phyloP scores from a whole-genome alignment of 2,797 vertebrate genomes.

The Cossypha heuglini region DNA sequence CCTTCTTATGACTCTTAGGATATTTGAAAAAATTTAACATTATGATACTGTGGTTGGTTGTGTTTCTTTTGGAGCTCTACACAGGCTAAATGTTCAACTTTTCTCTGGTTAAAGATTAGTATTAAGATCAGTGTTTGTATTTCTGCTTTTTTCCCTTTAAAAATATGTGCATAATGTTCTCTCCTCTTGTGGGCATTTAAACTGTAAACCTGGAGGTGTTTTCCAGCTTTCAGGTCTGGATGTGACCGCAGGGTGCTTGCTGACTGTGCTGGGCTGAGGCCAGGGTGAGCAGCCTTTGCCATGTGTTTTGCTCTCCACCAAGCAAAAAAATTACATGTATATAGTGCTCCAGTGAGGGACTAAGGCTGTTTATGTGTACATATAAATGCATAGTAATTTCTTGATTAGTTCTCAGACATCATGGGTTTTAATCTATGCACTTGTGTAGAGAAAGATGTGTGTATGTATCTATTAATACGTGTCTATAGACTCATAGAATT shows the following conservation, averaged over 20 bases:
- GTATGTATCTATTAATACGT: fast-evolving
- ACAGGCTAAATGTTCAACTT: neutral
- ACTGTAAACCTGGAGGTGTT: neutral
- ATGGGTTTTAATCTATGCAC: neutral
- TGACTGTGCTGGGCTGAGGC: neutral
- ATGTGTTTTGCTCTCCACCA: neutral
- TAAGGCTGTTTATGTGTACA: neutral
- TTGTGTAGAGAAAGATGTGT: neutral
- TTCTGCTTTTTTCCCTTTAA: neutral
- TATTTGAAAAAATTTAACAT: neutral
- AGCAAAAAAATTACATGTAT: neutral
- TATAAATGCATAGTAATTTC: neutral
- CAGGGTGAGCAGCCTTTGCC: neutral
- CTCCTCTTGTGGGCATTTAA: neutral
- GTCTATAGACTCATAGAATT: fast-evolving
- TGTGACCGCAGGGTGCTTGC: neutral
- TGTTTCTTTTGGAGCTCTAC: neutral
- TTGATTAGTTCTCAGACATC: neutral
- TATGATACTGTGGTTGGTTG: neutral
- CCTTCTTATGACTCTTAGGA: neutral
- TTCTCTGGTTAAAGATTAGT: neutral
- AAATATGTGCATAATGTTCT: neutral
- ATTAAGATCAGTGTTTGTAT: neutral
- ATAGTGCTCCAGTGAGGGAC: neutral
- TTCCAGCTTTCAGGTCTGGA: neutral